A percentile compares a stretch with the other conserved stretches of the same genome.
phyloP scores from a whole-genome alignment of 2,113 vertebrate species.

The Hipposideros armiger region DNA sequence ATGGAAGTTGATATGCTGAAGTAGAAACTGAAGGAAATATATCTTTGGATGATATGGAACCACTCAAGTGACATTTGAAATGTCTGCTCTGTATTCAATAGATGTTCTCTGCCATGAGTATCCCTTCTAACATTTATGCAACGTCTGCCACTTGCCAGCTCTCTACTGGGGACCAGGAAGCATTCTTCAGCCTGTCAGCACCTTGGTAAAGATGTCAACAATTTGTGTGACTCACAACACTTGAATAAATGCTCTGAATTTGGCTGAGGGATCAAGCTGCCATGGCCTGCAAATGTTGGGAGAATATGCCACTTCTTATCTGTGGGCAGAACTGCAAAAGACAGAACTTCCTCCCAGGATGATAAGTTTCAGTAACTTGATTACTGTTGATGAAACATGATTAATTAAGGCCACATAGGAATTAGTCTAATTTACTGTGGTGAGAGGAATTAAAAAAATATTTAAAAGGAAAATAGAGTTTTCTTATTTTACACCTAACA shows the following conservation, averaged over 20 bases:
- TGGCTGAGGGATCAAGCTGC: not conserved
- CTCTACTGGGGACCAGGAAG: conserved; percentile 44
- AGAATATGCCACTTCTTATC: conserved; percentile 35
- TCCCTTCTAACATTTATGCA: not conserved
- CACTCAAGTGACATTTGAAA: not conserved
- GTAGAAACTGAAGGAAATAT: not conserved
- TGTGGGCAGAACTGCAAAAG: not conserved
- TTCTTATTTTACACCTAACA: not conserved
- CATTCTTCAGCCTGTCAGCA: conserved; percentile 65
- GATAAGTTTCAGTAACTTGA: not conserved
- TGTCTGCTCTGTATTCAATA: not conserved
- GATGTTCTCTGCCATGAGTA: not conserved
- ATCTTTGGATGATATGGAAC: not conserved
- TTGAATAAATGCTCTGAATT: conserved; percentile 51
- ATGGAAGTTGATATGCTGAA: not conserved
- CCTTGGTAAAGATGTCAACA: conserved; percentile 58
- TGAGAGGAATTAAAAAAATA: not conserved
- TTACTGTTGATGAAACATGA: not conserved
- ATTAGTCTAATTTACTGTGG: conserved; percentile 45
- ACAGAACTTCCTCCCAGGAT: not conserved
- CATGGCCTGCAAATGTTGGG: not conserved
- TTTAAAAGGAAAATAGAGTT: conserved; percentile 1
- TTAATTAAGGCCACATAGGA: conserved; percentile 3
- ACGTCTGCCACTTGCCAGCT: rapidly evolving
- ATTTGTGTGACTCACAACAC: not conserved